These are phyloP conservation scores for Pristiophorus japonicus DNA, from an alignment of 2,113 vertebrate genomes.

Conservation along the genomic window DNA sequence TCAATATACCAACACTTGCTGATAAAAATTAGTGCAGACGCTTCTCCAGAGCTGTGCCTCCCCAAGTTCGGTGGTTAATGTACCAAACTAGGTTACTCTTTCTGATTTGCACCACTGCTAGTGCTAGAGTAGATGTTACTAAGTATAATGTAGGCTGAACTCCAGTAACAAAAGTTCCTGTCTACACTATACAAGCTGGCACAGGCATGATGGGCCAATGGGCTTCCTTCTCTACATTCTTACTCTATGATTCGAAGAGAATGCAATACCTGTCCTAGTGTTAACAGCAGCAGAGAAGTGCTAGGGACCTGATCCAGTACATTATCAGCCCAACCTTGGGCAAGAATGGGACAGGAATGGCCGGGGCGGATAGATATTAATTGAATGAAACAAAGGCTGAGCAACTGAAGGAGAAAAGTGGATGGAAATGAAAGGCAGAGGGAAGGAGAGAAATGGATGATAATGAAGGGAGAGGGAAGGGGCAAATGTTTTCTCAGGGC, in stretches of 20 bases:
- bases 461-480: background rate
- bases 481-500: background rate
- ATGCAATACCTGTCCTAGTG: background rate
- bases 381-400: background rate
- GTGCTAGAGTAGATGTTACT: background rate
- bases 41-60: no score
- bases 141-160: background rate
- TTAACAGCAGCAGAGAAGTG: background rate
- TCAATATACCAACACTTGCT: background rate
- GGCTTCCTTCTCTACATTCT: no score
- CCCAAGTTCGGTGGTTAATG: background rate
- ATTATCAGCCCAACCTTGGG: background rate
- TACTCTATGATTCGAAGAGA: background rate
- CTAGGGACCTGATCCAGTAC: background rate
- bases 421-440: background rate
- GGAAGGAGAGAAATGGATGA: background rate
- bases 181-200: background rate
- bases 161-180: background rate
- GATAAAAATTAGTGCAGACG: background rate
- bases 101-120: background rate
- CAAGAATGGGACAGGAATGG: background rate
- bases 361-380: background rate
- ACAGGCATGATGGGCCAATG: background rate
- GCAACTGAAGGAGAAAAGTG: background rate
- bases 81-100: background rate